These are phyloP conservation scores for Nephrotoma appendiculata DNA, from an alignment of 2,888 invertebrate genomes.

Conservation along the genomic window DNA sequence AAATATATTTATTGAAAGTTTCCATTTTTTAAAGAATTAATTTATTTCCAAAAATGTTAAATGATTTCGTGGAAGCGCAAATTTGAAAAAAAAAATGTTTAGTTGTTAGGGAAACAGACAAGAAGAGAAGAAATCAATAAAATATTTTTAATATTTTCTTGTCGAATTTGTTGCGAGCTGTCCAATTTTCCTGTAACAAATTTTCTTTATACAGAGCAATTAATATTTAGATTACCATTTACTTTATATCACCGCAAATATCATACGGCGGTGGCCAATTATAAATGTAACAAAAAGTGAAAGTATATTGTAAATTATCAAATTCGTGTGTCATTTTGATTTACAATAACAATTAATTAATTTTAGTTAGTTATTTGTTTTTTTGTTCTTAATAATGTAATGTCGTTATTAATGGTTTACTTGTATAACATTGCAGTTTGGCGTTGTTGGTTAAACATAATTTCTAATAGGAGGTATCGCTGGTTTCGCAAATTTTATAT, in stretches of 20 bases:
- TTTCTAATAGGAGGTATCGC: not conserved
- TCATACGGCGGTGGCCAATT: not conserved
- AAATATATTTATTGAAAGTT: not conserved
- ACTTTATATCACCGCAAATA: not conserved
- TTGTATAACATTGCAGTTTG: not conserved
- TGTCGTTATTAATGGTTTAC: not conserved
- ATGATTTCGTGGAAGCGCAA: not conserved
- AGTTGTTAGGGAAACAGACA: not conserved
- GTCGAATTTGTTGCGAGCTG: not conserved
- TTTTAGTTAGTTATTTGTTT: not conserved
- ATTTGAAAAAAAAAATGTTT: not conserved
- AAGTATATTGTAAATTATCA: not conserved
- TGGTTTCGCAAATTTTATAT: not conserved
- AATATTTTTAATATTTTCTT: not conserved
- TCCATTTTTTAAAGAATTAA: not conserved
- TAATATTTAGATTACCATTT: not conserved
- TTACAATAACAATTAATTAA: not conserved
- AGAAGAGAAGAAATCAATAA: not conserved
- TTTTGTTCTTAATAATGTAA: not conserved
- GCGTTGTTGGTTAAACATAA: not conserved
- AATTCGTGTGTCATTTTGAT: not conserved
- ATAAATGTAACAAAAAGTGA: not conserved
- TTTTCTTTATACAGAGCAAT: not conserved
- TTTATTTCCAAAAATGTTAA: not conserved
- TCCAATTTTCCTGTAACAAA: not conserved